Percentiles rank a stretch among this genome's conserved stretches.
These are phyloP conservation scores for Brachyrhaphis roseni DNA, from an alignment of 2,797 vertebrate genomes.

Conservation along the genomic window DNA sequence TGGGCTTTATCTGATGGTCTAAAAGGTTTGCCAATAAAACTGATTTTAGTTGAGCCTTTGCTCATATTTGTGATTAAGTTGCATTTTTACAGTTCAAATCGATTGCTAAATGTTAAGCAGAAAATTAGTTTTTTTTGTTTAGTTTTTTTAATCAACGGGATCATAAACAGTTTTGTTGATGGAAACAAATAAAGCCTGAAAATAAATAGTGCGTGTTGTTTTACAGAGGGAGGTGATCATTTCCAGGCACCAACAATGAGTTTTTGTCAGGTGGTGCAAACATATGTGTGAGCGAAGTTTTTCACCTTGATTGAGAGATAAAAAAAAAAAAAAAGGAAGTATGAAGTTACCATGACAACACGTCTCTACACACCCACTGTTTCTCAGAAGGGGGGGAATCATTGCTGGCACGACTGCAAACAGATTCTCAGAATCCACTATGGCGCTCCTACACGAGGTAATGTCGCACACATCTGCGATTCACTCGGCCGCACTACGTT, in stretches of 20 bases:
- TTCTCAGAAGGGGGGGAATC: not conserved
- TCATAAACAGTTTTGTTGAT: not conserved
- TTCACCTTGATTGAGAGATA: conserved; percentile 49
- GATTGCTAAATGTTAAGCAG: not conserved
- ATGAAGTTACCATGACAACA: too few species aligned
- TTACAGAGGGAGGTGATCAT: not conserved
- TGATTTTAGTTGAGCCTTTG: conserved; percentile 23
- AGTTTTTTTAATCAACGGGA: not conserved
- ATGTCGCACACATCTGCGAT: not conserved
- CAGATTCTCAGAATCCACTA: conserved; percentile 4
- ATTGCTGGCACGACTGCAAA: conserved; percentile 9
- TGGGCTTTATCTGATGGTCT: conserved; percentile 35
- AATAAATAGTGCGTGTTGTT: not conserved
- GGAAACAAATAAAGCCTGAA: not conserved
- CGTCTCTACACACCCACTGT: conserved; percentile 37
- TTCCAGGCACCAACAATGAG: conserved; percentile 13
- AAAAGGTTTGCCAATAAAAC: conserved; percentile 53
- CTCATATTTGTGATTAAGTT: conserved; percentile 21
- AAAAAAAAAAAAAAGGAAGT: conserved; percentile 31
- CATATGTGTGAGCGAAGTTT: conserved; percentile 25
- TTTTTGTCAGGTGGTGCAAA: conserved; percentile 28
- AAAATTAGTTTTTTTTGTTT: not conserved
- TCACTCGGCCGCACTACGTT: not conserved
- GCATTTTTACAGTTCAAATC: conserved; percentile 18
- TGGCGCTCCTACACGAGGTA: conserved; percentile 6